Evolutionary conservation across 2,888 invertebrate species (phyloP), one percentile per base, ranked within the genome.

Genomic region (Drosophila paramelanica): DNA sequence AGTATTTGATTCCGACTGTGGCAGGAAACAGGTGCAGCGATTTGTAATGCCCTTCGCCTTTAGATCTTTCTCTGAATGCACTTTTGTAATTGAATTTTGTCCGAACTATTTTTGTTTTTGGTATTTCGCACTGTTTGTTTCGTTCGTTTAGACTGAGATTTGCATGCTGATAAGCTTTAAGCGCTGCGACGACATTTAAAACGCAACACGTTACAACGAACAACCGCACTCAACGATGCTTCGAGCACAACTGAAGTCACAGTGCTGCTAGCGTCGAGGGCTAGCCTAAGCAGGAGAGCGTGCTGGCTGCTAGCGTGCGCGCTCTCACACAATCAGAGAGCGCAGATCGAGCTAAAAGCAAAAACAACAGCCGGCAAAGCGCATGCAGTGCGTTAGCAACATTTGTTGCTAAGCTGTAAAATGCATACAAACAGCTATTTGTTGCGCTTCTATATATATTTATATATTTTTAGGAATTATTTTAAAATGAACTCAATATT

Each of bases 11-110:
- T 69, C 52, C 52, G 69, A 71, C 58, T 59, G 42, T 33, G 56
- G 53, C 88, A 80, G 83, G 88, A 86, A 86, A 73, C 84, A 88
- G 84, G 88, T 84, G 84, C 84, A 80, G 61, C 62, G 66, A 67
- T 77, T 69, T 62, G 20, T 41, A 47, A 33, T 51, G 31, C 23
- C 13, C 17, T 39, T n/a, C 1, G 17, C n/a, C n/a, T 8, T 31
- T 31, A 0, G 31, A 6, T 31, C 31, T 31, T 31, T 8, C 31
- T 23, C 4, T 23, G 23, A 31, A 31, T 8, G 6, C 31, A 33
- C 33, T 25, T 25, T 27, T 27, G 45, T 33, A 1, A 33, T 47
- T 31, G 17, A 17, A 33, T 50, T 38, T 69, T 14, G 47, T 42
- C 53, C 42, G 56, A 38, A 13, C 10, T 31, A 31, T 31, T 31